Base-by-base conservation (phyloP, 2,888 invertebrate species). In the Serrognathus titanus region DNA sequence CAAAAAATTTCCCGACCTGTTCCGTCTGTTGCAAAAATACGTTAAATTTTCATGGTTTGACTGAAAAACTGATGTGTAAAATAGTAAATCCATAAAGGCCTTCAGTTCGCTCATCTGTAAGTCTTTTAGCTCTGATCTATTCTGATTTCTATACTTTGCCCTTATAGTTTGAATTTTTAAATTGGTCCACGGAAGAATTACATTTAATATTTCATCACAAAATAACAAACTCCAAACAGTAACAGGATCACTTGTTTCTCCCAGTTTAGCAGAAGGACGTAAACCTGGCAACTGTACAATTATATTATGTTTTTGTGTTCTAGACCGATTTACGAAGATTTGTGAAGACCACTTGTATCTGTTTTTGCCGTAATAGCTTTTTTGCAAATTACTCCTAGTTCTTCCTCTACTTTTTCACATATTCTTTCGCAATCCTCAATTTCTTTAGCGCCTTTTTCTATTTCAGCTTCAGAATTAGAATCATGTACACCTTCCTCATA, bases 301-400 rank as follows among this genome's bases (percentile, higher is more conserved):
- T 35, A 49, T 37, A 37, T 49, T 49, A 1, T 36, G 36, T 37
- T 49, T 49, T 11, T 37, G 36, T 8, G 49, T 49, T 49, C 35
- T 49, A 12, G 11, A 24, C 9, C 47, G 16, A 11, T 6, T 47
- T 20, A 16, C 1, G 31, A 47, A n/a, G 24, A 5, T 47, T 49
- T 35, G 31, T n/a, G 49, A 49, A 7, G 38, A 35, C 36, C 49
- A 49, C 11, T 37, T 49, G 12, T 37, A 49, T 7, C 38, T 6
- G 20, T 36, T 49, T 49, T 36, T 49, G 6, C 49, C 36, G 37
- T 49, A 49, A 5, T 49, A 49, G 11, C 36, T 11, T 38, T 20
- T 20, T 4, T 20, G 20, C 20, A 20, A 20, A 20, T 4, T 20
- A 20, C 20, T 20, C 2, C 20, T 3, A 20, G 20, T 4, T 4